phyloP scores from a whole-genome alignment of 1,140 invertebrate species.

The Drosophila ogumai region DNA sequence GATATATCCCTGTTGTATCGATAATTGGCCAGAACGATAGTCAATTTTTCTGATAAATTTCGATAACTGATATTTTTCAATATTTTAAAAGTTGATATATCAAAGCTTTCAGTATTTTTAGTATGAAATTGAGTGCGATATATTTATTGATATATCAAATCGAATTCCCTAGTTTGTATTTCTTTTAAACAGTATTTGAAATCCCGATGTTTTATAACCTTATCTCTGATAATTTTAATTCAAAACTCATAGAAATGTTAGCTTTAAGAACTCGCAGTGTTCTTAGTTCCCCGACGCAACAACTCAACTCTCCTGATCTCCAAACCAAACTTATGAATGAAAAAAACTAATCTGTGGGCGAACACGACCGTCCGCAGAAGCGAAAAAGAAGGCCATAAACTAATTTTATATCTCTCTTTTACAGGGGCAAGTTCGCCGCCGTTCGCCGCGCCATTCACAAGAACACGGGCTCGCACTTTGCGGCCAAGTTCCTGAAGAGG shows the following conservation, averaged over 20 bases:
- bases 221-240: too few species aligned
- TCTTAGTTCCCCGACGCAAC: neutral
- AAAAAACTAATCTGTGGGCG: constrained; percentile 40
- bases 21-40: neutral
- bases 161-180: neutral
- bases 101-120: neutral
- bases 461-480: constrained; percentile 93
- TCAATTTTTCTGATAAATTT: neutral
- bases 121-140: neutral
- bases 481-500: constrained; percentile 97
- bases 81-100: neutral
- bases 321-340: constrained; percentile 40
- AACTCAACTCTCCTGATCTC: constrained; percentile 8
- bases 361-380: neutral
- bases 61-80: neutral
- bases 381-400: neutral
- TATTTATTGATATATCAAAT: neutral
- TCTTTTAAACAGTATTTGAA: neutral
- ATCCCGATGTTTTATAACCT: too few species aligned
- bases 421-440: constrained; percentile 98
- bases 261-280: neutral
- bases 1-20: neutral
- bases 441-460: constrained; percentile 95
- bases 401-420: constrained; percentile 24
- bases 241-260: too few species aligned